Evolutionary conservation across 2,888 invertebrate genomes (phyloP), one percentile per base, ranked within the genome.

Genomic region (Eugnorisma glareosa): DNA sequence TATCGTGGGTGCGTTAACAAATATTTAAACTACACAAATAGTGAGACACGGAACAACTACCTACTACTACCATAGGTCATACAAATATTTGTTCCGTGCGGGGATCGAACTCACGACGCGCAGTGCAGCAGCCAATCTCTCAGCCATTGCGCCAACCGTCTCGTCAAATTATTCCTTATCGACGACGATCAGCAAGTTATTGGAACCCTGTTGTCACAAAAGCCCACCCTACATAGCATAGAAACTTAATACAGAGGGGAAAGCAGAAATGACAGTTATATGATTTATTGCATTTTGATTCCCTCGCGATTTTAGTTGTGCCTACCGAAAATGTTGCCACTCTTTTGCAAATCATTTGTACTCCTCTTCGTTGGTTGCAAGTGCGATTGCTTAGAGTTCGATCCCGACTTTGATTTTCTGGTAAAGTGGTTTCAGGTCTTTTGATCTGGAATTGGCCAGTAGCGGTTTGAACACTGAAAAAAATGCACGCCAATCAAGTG

Each of bases 241-340:
- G 80, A 81, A 81, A 81, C 80, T 71, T 61, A 82, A 81, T 81
- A 82, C 67, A 15, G 43, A 82, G 71, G 82, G 80, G 61, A 81
- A 76, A 15, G 5, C 63, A 67, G 37, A 63, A 70, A 4, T 82
- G 80, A 81, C 80, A 81, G 70, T 77, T 63, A 67, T 63, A 54
- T 81, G 80, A 82, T 81, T 81, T 71, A 81, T 81, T 77, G 67
- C 67, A 82, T 81, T 81, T 76, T 57, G 77, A 82, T 77, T 82
- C 70, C 80, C 82, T 63, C 15, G 67, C 40, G 80, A 63, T 63
- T 70, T 43, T 28, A 59, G 35, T 66, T 1, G 28, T 59, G 48
- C 21, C n/a, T 61, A 61, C 40, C 28, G 28, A 51, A 75, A 69
- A 69, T 66, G 13, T 69, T 51, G 2, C n/a, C 48, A 35, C 15